Base-by-base conservation (phyloP, 2,888 invertebrate species). In the Hymenopus coronatus region DNA sequence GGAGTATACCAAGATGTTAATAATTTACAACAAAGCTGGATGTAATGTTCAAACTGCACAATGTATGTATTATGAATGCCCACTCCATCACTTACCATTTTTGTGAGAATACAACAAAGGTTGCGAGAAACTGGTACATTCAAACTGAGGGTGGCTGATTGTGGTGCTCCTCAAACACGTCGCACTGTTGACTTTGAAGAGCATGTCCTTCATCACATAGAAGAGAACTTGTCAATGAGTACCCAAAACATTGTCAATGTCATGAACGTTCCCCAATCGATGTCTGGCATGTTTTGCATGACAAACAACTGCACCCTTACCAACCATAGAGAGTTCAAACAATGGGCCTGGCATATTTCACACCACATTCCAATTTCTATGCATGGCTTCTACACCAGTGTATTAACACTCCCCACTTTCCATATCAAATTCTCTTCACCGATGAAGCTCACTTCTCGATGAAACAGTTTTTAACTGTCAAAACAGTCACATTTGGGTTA, bases 111-210 rank as follows among this genome's bases (percentile, higher is more conserved):
- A n/a, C n/a, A n/a, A n/a, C n/a, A n/a, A n/a, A n/a, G n/a, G n/a
- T n/a, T n/a, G n/a, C n/a, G n/a, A n/a, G n/a, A n/a, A n/a, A n/a
- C n/a, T n/a, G n/a, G n/a, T 83, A 30, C 14, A 12, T 15, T 84
- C n/a, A 9, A 84, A 33, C 30, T 33, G 28, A 84, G 30, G 30
- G 30, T 12, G 40, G 27, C 84, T 84, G 84, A 84, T 33, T 84
- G 84, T 84, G 84, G 84, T 84, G 84, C 84, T 84, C 84, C 40
- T 28, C 30, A 33, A 15, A 84, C 30, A n/a, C 84, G 84, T 15
- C 84, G 30, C 84, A 84, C 84, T 84, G 30, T 84, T 33, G 84
- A 84, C 40, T 84, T 84, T 84, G 84, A 84, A 84, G 84, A 84
- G 84, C 20, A 12, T 28, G 84, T 84, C 30, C 84, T 84, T 84